Evolutionary conservation across 2,797 vertebrate species (phyloP), one percentile per base, ranked within the genome.

Genomic region (Sphenodon punctatus): DNA sequence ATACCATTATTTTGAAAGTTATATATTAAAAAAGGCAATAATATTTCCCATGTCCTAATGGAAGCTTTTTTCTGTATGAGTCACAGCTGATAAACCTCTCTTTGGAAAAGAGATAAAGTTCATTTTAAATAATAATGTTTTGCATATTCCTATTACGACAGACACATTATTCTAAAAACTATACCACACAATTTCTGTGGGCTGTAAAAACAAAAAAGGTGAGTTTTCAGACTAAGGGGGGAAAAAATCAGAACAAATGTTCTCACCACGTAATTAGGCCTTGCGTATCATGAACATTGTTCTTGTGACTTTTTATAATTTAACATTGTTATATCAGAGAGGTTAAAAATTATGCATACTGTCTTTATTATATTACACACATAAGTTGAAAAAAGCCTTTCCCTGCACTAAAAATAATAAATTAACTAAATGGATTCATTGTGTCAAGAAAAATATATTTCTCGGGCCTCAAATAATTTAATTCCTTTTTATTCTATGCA

Each of bases 381-480:
- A 58, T 92, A 91, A 87, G 51, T 84, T 88, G 43, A 43, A 67
- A 79, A 91, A 84, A 90, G 42, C 48, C 75, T 90, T 93, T 88
- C 63, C 72, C 66, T 94, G 75, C 38, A 64, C 84, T 78, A 85
- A 90, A 95, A 92, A 89, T 93, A 93, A 94, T 91, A 89, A 88
- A 91, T 92, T 86, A 91, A 80, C 89, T 84, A 85, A 93, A 77
- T 78, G 75, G 42, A 89, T 93, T 89, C 84, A 93, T 92, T 94
- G 45, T 91, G 65, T 88, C 9, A 23, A 90, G 85, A 91, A 80
- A 88, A 90, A 80, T 60, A 75, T 90, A 90, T 91, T 94, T 93
- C 81, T 91, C 2, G 58, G 91, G 61, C 73, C 81, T 94, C 75
- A 86, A 86, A 91, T 92, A 87, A 93, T 92, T 94, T 90, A 83